phyloP scores from a whole-genome alignment of 2,888 invertebrate species.

The Chrysolina haemoptera region DNA sequence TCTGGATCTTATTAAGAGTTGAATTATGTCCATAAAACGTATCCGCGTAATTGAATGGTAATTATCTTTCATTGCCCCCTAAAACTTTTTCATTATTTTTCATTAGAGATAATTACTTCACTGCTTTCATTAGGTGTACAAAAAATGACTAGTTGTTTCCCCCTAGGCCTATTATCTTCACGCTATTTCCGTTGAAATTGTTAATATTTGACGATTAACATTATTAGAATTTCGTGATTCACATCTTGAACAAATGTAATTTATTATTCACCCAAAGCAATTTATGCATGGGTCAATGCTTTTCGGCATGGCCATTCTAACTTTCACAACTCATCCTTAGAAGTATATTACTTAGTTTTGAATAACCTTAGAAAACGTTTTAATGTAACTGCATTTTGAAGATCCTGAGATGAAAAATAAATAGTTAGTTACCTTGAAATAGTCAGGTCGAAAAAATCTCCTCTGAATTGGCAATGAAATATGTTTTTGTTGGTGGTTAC shows the following conservation, averaged over 20 bases:
- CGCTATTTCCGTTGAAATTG: background rate
- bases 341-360: constrained; percentile 1
- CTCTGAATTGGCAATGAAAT: too few species aligned
- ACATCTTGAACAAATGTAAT: background rate
- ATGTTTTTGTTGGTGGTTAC: too few species aligned
- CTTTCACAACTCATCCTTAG: constrained; percentile 1
- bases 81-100: too few species aligned
- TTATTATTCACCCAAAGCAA: constrained; percentile 9
- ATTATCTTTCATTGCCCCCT: too few species aligned
- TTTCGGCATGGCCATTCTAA: constrained; percentile 33
- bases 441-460: background rate
- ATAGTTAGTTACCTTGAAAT: background rate
- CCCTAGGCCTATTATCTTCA: too few species aligned
- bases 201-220: background rate
- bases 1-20: too few species aligned
- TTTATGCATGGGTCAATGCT: constrained; percentile 38
- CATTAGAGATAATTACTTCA: too few species aligned
- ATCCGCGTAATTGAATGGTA: too few species aligned
- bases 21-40: too few species aligned
- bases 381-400: constrained; percentile 8
- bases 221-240: background rate
- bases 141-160: too few species aligned
- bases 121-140: too few species aligned
- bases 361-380: constrained; percentile 5
- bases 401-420: background rate